Base-by-base conservation (phyloP, 1,140 invertebrate genomes). In the Drosophila carrolli region DNA sequence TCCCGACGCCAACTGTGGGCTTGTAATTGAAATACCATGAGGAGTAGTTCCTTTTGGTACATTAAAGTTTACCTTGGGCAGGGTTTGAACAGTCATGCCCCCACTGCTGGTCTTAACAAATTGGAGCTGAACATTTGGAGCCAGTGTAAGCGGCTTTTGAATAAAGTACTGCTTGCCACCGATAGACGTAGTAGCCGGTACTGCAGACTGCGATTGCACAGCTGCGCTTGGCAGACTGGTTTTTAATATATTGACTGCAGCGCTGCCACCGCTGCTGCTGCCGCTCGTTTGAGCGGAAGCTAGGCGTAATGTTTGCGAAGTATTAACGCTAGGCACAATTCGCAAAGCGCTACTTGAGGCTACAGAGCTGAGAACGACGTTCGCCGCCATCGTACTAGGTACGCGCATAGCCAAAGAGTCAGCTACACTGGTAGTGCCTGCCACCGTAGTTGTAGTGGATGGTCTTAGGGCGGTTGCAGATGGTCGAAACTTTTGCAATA, bases 101-200 rank as follows among this genome's bases (percentile, higher is more conserved):
- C 91, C 91, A 10, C 73, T 81, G 40, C 82, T 91, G 0, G 91
- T 92, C 60, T 92, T 92, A 1, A 92, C 85, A 60, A 92, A 89
- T 50, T 92, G 91, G 44, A 92, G 60, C 23, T 92, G 91, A 8
- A 92, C 80, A 73, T 92, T 92, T 8, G 90, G 71, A 0, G 80
- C 68, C 3, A 92, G 55, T 0, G 82, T 85, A 4, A 92, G 59
- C 0, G 91, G 91, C 35, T 92, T 92, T 50, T 92, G 91, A 37
- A 92, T 83, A 14, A 92, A 83, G 50, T 91, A 92, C 35, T 92
- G 91, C 44, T 92, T 92, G 11, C 88, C 90, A 9, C 90, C 81
- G 29, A 92, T 76, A 1, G 91, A 78, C 0, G 85, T 71, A 10
- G 90, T 50, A 10, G 72, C 37, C 19, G 13, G 50, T 27, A 35